Base-by-base conservation (phyloP, 2,797 vertebrate species). In the Phaenicophaeus curvirostris region DNA sequence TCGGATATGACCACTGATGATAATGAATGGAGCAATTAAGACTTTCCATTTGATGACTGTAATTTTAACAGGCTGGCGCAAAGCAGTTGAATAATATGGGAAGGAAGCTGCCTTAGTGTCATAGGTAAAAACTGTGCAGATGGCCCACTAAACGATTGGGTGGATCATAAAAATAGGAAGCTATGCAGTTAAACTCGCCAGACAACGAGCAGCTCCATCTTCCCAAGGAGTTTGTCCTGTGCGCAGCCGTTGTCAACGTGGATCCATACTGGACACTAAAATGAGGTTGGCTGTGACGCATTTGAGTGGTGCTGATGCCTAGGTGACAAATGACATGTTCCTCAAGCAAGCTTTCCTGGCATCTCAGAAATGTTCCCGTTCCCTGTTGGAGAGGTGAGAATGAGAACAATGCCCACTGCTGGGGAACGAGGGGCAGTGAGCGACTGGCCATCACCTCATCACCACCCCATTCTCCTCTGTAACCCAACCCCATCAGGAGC, bases 11-110 rank as follows among this genome's bases (percentile, higher is more conserved):
- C 63, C 86, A 51, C 51, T 12, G 33, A 77, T 37, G 63, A 57
- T 96, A 90, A 95, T 92, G 84, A 95, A 93, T 33, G 92, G 78
- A 27, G 72, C 81, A 95, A 96, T 94, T 96, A 96, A 82, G 68
- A 95, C 93, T 96, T 95, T 96, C 94, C 90, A 91, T 73, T 87
- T 9, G 88, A 89, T 58, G 86, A 74, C 88, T 95, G 90, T 79
- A 94, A 96, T 91, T 93, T 77, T 23, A 76, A 82, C 84, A 66
- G 74, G 90, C 48, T 76, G 90, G 69, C 20, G 21, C 50, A 65
- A 72, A 65, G 41, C 39, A 41, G 37, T 18, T 48, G 57, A 82
- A 83, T 10, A 69, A 77, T 33, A 57, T 2, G 57, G 90, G 61
- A 67, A 92, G 96, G 93, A 96, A 95, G 57, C 71, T 85, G 84